Evolutionary conservation across 2,113 vertebrate species (phyloP), one percentile per base, ranked within the genome.

Genomic region (Gavia stellata): DNA sequence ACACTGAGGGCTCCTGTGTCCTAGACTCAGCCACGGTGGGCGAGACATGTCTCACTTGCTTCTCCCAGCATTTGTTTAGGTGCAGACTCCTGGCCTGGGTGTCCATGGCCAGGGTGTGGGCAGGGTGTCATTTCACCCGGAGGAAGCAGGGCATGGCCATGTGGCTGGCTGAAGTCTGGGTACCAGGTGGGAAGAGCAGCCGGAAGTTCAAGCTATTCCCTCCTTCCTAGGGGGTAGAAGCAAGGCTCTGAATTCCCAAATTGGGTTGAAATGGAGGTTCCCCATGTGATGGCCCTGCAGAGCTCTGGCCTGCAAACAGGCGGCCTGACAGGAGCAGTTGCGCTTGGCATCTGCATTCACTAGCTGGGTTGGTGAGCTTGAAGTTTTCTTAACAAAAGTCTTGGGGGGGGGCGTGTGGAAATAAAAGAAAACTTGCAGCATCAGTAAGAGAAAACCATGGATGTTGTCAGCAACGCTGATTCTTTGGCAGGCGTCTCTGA

Each of bases 401-500:
- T 26, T 34, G 5, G 1, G 10, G 28, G 14, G 19, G 17, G 8
- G 15, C n/a, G n/a, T n/a, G 8, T n/a, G 21, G 42, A 70, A 87
- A 52, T 8, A 23, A 29, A 80, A 84, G 29, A 38, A 70, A 70
- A 61, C 21, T 25, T 50, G 38, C 33, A 59, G 47, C 40, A 19
- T 10, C 29, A 23, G 15, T 36, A 34, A 38, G 20, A 38, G n/a
- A 40, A 75, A 90, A 15, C 1, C 11, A 4, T 36, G 36, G 61
- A 10, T 38, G 38, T 10, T 56, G 49, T 40, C 78, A 81, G 47
- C 56, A 79, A 15, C 3, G 14, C 26, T 87, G 78, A 3, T 40
- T 53, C 73, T 44, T 56, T 0, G 0, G 24, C 2, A 0, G 24
- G 47, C 50, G 28, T n/a, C 65, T 40, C 61, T 31, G 38, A 55